Evolutionary conservation across 2,888 invertebrate species (phyloP).

Genomic region (Stenurella melanura): DNA sequence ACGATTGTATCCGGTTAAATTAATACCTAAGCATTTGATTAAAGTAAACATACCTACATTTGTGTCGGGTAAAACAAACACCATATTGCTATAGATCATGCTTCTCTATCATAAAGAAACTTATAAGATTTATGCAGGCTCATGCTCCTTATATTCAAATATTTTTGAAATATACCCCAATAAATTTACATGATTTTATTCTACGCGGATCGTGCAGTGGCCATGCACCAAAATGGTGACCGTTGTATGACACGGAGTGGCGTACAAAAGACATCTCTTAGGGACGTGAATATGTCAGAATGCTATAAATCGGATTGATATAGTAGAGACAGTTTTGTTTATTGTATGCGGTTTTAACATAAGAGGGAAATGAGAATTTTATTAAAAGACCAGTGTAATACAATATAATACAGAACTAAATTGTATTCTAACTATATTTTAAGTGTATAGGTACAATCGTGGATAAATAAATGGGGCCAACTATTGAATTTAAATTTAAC

Average conservation of each 20-base stretch:
- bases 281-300: slow-evolving; percentile 51
- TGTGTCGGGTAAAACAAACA: neutral
- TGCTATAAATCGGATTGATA: slow-evolving; percentile 52
- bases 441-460: too few relatives aligned
- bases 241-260: slow-evolving; percentile 4
- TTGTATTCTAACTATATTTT: too few relatives aligned
- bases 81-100: neutral
- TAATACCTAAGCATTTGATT: too few relatives aligned
- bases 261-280: slow-evolving; percentile 31
- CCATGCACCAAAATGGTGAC: slow-evolving; percentile 27
- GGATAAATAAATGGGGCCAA: too few relatives aligned
- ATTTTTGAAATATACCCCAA: slow-evolving; percentile 11
- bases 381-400: neutral
- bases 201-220: slow-evolving; percentile 14
- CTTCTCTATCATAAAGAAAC: neutral
- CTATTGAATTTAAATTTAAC: too few relatives aligned
- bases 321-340: slow-evolving; percentile 53
- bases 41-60: neutral
- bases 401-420: neutral
- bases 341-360: slow-evolving; percentile 41
- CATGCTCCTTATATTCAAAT: slow-evolving; percentile 8
- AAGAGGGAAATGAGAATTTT: slow-evolving; percentile 18
- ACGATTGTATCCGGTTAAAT: too few relatives aligned
- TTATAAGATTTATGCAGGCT: neutral
- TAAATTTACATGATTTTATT: slow-evolving; percentile 30